Evolutionary conservation across 1,140 invertebrate species (phyloP).

Genomic region (Lucilia cuprina): DNA sequence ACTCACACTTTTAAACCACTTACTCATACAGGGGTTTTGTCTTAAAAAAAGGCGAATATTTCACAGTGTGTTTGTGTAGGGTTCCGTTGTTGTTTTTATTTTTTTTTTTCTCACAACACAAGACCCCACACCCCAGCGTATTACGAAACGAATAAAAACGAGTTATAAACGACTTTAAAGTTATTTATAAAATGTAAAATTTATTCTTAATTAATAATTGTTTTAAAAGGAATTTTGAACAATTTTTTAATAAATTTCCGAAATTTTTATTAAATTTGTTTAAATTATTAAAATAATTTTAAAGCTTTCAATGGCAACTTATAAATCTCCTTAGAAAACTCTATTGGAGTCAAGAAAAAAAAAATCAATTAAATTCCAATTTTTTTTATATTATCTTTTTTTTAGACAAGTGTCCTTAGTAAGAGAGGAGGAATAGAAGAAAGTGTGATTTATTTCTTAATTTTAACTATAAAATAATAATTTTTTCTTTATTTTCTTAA

Average conservation of each 20-base stretch:
- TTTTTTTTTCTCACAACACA: too few species aligned
- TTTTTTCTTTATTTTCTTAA: not conserved
- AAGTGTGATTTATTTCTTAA: not conserved
- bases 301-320: not conserved
- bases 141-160: constrained; percentile 32
- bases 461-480: not conserved
- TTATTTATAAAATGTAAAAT: not conserved
- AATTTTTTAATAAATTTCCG: not conserved
- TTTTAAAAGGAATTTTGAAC: not conserved
- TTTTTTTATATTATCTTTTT: not conserved
- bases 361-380: not conserved
- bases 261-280: not conserved
- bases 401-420: not conserved
- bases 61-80: too few species aligned
- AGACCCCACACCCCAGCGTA: not conserved
- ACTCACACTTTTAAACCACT: not conserved
- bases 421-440: too few species aligned
- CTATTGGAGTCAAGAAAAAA: not conserved
- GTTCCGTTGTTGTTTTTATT: not conserved
- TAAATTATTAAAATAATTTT: not conserved
- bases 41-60: too few species aligned
- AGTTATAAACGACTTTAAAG: constrained; percentile 29
- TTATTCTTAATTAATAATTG: not conserved
- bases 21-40: not conserved
- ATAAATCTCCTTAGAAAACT: not conserved